A percentile compares a stretch with the other conserved stretches of the same genome.
Evolutionary conservation across 2,113 vertebrate species (phyloP).

Genomic region (Hyaena hyaena): DNA sequence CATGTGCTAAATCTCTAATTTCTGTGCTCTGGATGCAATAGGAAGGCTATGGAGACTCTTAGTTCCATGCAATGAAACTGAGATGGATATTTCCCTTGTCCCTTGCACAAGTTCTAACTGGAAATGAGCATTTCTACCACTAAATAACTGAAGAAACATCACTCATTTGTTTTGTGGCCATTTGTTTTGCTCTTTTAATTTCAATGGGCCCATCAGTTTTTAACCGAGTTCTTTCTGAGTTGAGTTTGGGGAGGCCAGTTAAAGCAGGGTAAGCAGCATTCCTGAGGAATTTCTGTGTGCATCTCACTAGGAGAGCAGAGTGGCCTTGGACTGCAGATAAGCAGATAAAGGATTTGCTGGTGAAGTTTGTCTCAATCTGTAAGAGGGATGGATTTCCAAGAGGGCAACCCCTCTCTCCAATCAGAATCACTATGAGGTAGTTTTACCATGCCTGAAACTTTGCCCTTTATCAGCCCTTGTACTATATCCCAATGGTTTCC

Average conservation of each 20-base stretch:
- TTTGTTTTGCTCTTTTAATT: slow-evolving; percentile 74
- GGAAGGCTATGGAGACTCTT: neutral
- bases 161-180: slow-evolving; percentile 54
- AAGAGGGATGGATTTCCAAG: neutral
- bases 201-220: slow-evolving; percentile 70
- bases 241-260: slow-evolving; percentile 59
- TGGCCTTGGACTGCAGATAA: neutral
- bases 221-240: slow-evolving; percentile 55
- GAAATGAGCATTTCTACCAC: slow-evolving; percentile 10
- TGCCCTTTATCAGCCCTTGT: neutral
- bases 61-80: neutral
- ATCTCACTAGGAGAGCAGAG: neutral
- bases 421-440: neutral
- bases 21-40: neutral
- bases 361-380: neutral
- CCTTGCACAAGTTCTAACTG: slow-evolving; percentile 19
- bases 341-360: neutral
- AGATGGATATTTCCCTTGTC: neutral
- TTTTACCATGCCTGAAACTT: neutral
- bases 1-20: neutral
- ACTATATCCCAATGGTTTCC: neutral
- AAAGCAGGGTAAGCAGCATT: neutral
- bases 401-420: neutral
- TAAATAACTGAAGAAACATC: slow-evolving; percentile 62
- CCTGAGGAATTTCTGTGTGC: neutral